phyloP scores from a whole-genome alignment of 1,140 invertebrate species.

The Achroia grisella region DNA sequence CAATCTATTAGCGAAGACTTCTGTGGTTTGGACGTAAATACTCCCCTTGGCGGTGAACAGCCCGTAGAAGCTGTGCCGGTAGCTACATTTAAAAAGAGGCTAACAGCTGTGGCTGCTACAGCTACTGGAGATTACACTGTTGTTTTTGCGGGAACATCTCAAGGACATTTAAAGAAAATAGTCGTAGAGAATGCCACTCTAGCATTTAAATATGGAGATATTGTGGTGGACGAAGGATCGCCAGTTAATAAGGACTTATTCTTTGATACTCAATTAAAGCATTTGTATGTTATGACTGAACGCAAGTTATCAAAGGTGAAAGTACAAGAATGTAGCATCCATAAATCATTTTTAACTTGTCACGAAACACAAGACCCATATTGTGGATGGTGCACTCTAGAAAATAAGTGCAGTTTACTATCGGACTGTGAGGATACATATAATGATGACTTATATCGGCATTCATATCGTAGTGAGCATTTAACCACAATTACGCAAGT shows the following conservation, averaged over 20 bases:
- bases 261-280: constrained; percentile 91
- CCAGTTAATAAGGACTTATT: constrained; percentile 91
- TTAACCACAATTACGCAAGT: constrained; percentile 97
- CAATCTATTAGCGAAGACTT: constrained; percentile 96
- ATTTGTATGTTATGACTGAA: constrained; percentile 96
- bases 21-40: constrained; percentile 96
- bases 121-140: constrained; percentile 97
- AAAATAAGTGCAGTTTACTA: constrained; percentile 96
- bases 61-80: constrained; percentile 91
- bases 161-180: constrained; percentile 96
- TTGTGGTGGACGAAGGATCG: constrained; percentile 86
- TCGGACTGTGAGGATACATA: constrained; percentile 94
- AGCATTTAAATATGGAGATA: constrained; percentile 92
- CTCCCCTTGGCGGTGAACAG: constrained; percentile 93
- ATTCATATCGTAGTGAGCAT: constrained; percentile 94
- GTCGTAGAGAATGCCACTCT: constrained; percentile 89
- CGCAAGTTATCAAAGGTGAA: constrained; percentile 93
- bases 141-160: constrained; percentile 93
- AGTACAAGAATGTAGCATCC: constrained; percentile 95
- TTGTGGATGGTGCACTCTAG: constrained; percentile 98
- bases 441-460: constrained; percentile 95
- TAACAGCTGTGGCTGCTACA: constrained; percentile 96
- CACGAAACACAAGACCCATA: constrained; percentile 96
- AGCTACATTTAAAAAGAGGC: constrained; percentile 84
- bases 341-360: constrained; percentile 93